phyloP scores from a whole-genome alignment of 2,888 invertebrate species.

The Lycaena phlaeas region DNA sequence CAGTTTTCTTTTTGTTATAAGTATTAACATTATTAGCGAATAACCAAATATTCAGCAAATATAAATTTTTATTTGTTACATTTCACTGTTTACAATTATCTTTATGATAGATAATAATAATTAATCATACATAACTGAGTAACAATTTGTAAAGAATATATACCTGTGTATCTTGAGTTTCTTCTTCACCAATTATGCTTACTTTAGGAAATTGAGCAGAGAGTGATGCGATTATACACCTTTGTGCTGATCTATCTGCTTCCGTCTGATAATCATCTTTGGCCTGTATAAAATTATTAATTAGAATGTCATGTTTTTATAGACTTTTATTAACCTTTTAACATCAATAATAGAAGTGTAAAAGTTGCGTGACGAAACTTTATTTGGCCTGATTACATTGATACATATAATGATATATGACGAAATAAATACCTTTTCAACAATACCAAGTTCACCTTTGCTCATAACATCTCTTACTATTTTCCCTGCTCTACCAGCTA shows the following conservation, averaged over 20 bases:
- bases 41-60: too few relatives aligned
- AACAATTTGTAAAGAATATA: too few relatives aligned
- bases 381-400: constrained; percentile 1
- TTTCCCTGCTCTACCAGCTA: constrained; percentile 87
- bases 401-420: too few relatives aligned
- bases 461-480: constrained; percentile 94
- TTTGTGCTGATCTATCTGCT: constrained; percentile 96
- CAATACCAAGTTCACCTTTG: constrained; percentile 90
- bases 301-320: neutral
- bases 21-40: too few relatives aligned
- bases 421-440: constrained; percentile 92
- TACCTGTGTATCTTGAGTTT: constrained; percentile 72
- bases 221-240: constrained; percentile 92
- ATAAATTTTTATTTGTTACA: too few relatives aligned
- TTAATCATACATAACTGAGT: too few relatives aligned
- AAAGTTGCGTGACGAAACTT: neutral
- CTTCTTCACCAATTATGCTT: constrained; percentile 94
- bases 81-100: too few relatives aligned
- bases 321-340: too few relatives aligned
- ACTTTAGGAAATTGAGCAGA: constrained; percentile 86
- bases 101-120: too few relatives aligned
- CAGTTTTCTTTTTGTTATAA: too few relatives aligned
- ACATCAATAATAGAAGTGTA: neutral
- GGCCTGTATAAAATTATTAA: constrained; percentile 63
- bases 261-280: constrained; percentile 97